Conservation (phyloP, 2,888 invertebrate genomes). For the Morpho helenor region DNA sequence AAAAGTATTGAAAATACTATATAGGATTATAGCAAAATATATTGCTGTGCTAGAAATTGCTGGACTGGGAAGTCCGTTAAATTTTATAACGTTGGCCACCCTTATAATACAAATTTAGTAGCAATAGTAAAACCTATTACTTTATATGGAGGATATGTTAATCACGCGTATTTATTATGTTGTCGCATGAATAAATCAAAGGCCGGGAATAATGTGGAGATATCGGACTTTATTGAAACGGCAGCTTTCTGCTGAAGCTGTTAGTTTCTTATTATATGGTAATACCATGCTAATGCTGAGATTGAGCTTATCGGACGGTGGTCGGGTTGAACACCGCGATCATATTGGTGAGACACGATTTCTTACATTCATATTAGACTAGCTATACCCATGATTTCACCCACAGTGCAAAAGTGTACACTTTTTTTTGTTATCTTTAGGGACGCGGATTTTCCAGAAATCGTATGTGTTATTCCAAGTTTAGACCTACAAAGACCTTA, state of each 20-base stretch:
- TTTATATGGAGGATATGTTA: slow-evolving; percentile 26
- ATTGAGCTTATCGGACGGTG: slow-evolving; percentile 8
- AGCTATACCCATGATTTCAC: too few relatives aligned
- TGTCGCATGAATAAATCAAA: slow-evolving; percentile 26
- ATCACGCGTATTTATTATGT: slow-evolving; percentile 25
- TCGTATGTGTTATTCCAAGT: too few relatives aligned
- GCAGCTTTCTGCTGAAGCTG: slow-evolving; percentile 14
- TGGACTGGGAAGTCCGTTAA: too few relatives aligned
- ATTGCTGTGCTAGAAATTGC: too few relatives aligned
- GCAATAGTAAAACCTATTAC: slow-evolving; percentile 21
- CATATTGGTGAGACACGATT: background rate
- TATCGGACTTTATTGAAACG: slow-evolving; percentile 18
- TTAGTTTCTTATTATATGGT: slow-evolving; percentile 22
- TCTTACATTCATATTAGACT: background rate
- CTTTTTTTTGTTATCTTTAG: too few relatives aligned
- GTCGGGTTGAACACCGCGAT: background rate
- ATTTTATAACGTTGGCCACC: background rate
- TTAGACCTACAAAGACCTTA: too few relatives aligned
- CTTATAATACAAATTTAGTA: slow-evolving; percentile 13
- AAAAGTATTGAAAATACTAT: too few relatives aligned
- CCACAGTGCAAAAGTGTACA: too few relatives aligned
- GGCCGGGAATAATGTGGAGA: slow-evolving; percentile 14
- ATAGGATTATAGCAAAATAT: too few relatives aligned
- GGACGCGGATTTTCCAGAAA: too few relatives aligned
- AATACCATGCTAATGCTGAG: slow-evolving; percentile 21